phyloP scores from a whole-genome alignment of 2,113 vertebrate genomes.

The Chamaea fasciata region DNA sequence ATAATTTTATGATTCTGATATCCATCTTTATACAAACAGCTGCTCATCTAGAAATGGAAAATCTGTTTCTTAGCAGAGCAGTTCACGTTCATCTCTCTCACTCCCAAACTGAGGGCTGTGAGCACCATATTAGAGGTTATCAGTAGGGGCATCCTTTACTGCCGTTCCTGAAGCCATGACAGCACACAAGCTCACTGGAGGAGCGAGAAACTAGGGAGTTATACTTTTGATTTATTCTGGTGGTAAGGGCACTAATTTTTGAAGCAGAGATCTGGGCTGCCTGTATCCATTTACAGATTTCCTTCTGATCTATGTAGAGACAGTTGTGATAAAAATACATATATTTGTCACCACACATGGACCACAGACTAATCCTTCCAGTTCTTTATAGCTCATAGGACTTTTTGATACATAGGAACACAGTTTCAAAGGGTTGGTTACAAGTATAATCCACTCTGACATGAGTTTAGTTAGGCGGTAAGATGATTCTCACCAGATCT shows the following conservation, averaged over 20 bases:
- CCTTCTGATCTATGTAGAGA: neutral
- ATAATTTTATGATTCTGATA: neutral
- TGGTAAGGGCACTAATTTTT: neutral
- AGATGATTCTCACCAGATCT: neutral
- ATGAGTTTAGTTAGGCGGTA: neutral
- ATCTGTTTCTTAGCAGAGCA: neutral
- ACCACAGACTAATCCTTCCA: neutral
- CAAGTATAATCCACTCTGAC: neutral
- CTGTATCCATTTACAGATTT: neutral
- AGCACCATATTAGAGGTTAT: neutral
- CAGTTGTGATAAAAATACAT: neutral
- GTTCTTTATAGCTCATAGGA: neutral
- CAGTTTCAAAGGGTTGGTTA: neutral
- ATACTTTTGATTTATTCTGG: neutral
- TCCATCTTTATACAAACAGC: neutral
- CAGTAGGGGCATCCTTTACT: neutral
- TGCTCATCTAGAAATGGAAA: neutral
- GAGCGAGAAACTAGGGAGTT: neutral
- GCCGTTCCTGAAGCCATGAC: neutral
- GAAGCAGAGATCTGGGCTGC: neutral
- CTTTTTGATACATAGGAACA: neutral
- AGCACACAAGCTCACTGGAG: rapidly evolving
- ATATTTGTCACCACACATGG: neutral
- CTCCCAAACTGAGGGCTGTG: neutral
- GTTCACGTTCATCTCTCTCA: neutral